Evolutionary conservation across 53 echinoderm and acorn worm species (phyloP).

Genomic region (Henricia sp.): DNA sequence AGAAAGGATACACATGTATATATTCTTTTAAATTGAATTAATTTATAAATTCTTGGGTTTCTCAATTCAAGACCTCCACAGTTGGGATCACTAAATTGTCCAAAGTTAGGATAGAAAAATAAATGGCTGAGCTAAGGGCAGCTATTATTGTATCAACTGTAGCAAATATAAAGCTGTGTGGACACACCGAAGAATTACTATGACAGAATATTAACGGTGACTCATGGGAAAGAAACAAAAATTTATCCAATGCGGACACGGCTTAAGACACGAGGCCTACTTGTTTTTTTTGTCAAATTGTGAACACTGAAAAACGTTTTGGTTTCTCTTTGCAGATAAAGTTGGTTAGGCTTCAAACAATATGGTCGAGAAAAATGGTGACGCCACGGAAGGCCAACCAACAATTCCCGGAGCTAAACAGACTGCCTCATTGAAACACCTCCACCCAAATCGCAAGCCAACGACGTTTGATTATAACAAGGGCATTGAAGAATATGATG

Average conservation of each 20-base stretch:
- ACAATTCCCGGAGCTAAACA: conserved; percentile 26
- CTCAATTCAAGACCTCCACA: no score
- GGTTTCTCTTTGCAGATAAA: conserved; percentile 1
- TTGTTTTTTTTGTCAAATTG: neutral
- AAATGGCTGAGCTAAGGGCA: no score
- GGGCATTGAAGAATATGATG: conserved; percentile 52
- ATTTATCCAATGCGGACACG: neutral
- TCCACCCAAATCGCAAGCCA: neutral
- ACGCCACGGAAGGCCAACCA: conserved; percentile 3
- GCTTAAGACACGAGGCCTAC: neutral
- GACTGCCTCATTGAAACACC: neutral
- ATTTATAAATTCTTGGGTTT: no score
- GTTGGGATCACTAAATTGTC: no score
- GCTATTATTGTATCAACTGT: no score
- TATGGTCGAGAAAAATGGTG: conserved; percentile 54
- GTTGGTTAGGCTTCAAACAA: neutral
- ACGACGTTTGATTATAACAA: neutral
- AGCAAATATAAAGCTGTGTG: no score
- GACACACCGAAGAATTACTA: no score
- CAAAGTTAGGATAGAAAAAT: no score
- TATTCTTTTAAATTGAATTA: no score
- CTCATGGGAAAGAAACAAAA: neutral
- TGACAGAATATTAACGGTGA: neutral
- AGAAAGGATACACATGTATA: no score
- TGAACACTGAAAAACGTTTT: neutral